These are phyloP conservation scores for Brenthis hecate DNA, from an alignment of 2,888 invertebrate species.

Conservation along the genomic window DNA sequence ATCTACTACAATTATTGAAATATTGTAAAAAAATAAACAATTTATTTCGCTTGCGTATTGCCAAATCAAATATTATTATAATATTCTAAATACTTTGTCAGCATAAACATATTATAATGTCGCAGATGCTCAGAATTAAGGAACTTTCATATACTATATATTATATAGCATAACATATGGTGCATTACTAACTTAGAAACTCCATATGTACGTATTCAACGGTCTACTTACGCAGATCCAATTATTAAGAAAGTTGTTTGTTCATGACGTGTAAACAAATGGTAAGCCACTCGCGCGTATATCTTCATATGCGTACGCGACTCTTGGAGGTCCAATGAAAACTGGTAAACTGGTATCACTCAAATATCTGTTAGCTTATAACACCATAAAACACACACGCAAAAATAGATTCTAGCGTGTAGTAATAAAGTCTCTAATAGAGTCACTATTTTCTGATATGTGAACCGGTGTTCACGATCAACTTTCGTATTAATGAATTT, in stretches of 20 bases:
- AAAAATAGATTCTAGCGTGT: constrained; percentile 10
- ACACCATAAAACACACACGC: constrained; percentile 7
- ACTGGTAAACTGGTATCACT: constrained; percentile 39
- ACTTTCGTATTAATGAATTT: constrained; percentile 42
- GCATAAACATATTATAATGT: too few species aligned
- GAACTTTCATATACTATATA: too few species aligned
- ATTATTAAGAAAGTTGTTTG: not conserved
- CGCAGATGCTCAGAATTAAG: too few species aligned
- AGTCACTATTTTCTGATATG: not conserved
- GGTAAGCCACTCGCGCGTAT: constrained; percentile 34
- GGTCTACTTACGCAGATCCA: constrained; percentile 5
- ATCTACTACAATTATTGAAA: too few species aligned
- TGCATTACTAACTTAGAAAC: too few species aligned
- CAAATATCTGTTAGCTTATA: constrained; percentile 5
- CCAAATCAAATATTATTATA: too few species aligned
- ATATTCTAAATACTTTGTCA: too few species aligned
- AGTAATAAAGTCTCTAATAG: not conserved
- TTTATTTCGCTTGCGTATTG: too few species aligned
- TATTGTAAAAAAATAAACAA: too few species aligned
- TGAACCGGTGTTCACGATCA: constrained; percentile 28
- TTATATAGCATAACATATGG: too few species aligned
- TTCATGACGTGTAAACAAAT: constrained; percentile 24
- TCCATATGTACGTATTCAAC: not conserved
- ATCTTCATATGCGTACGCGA: constrained; percentile 35
- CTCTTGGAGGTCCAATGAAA: constrained; percentile 34